A percentile compares a stretch with the other conserved stretches of the same genome.
phyloP scores from a whole-genome alignment of 1,140 invertebrate species.

The Ditylenchus dipsaci region DNA sequence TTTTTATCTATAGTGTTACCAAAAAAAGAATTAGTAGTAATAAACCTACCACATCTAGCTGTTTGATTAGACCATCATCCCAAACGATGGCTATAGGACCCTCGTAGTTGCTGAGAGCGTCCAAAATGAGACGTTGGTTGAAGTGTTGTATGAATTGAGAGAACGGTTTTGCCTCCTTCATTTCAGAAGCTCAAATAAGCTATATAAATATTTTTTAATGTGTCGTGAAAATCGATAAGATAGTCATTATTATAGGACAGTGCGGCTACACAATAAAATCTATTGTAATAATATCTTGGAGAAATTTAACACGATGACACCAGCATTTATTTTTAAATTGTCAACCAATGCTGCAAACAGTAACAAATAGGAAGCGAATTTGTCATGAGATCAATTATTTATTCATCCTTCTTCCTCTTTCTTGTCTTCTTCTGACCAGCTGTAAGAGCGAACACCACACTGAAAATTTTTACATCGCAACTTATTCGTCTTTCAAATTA shows the following conservation, averaged over 20 bases:
- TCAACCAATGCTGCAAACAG: too few relatives aligned
- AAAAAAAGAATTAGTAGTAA: background rate
- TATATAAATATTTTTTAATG: background rate
- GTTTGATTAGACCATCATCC: slow-evolving; percentile 24
- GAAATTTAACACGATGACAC: too few relatives aligned
- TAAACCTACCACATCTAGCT: slow-evolving; percentile 20
- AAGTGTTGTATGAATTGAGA: slow-evolving; percentile 12
- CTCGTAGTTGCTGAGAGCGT: slow-evolving; percentile 12
- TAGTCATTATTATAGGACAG: background rate
- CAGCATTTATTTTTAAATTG: too few relatives aligned
- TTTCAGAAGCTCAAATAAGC: background rate
- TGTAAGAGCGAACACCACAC: background rate
- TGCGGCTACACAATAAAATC: background rate
- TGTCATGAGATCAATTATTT: too few relatives aligned
- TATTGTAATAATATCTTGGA: too few relatives aligned
- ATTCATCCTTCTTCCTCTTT: slow-evolving; percentile 1
- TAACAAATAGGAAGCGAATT: too few relatives aligned
- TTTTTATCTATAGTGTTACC: background rate
- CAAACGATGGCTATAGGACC: slow-evolving; percentile 26
- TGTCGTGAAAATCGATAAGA: background rate
- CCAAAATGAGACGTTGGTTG: slow-evolving; percentile 29
- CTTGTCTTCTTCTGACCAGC: background rate
- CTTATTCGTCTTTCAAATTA: background rate
- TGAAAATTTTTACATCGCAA: background rate
- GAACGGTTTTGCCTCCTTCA: background rate